Base-by-base conservation (phyloP, 2,888 invertebrate species). In the Sminthurides aquaticus region DNA sequence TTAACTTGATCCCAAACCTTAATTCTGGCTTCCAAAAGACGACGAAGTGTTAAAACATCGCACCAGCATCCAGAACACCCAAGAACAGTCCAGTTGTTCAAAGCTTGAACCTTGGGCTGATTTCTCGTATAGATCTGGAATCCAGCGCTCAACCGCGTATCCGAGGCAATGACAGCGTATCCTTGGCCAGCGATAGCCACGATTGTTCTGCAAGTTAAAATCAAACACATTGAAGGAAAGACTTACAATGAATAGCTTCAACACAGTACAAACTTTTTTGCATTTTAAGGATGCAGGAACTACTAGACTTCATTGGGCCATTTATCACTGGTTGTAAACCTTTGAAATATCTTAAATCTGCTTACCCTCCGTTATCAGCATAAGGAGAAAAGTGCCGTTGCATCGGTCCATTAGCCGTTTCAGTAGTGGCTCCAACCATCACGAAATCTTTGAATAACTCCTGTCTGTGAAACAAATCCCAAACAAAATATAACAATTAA, bases 21-120 rank as follows among this genome's bases (percentile, higher is more conserved):
- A 86, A 96, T 87, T 65, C 93, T 85, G 62, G 93, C 90, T 71
- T 86, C 83, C 29, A 97, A 79, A 69, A 92, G 81, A 71, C 91
- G 85, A 11, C 92, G 92, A 57, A 99, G 81, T 0, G 97, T 92
- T 22, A 97, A 81, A 2, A 92, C 91, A 80, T 99, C 99, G 76
- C 97, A 96, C 91, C 98, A 97, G 79, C 98, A 99, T 24, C 98
- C 98, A 25, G 92, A 87, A 64, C 92, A 91, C 0, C 92, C 96
- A n/a, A 99, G 81, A 48, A 98, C 88, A 0, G 95, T 94, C 58
- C 84, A 85, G 0, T 86, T 81, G 0, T 93, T 90, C 74, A 97
- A 79, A 71, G 85, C 82, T 76, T 93, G 93, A 11, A 95, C 81
- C 79, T 97, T 97, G 71, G 89, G 87, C 77, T 92, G 91, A 64